These are phyloP conservation scores for Drosophila formosana DNA, from an alignment of 2,888 invertebrate species.

Conservation along the genomic window DNA sequence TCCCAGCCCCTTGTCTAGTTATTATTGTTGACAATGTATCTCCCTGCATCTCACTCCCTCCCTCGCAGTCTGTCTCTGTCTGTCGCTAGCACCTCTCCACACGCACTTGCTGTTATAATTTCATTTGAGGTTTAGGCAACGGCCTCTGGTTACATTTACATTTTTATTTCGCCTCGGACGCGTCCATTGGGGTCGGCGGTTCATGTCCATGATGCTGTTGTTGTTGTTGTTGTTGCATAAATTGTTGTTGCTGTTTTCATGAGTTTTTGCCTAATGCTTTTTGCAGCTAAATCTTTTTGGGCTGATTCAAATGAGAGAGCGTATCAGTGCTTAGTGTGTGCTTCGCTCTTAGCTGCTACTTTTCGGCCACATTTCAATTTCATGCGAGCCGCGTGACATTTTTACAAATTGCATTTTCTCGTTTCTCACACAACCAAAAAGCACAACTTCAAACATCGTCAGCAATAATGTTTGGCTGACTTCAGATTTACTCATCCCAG, in stretches of 20 bases:
- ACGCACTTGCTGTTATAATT: constrained; percentile 64
- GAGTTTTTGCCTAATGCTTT: constrained; percentile 59
- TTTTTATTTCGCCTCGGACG: constrained; percentile 74
- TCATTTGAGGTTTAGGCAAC: constrained; percentile 64
- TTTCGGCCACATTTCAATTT: constrained; percentile 48
- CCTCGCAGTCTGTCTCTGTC: not conserved
- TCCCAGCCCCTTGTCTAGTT: constrained; percentile 2
- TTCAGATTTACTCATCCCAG: constrained; percentile 18
- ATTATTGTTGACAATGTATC: constrained; percentile 45
- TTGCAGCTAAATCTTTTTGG: constrained; percentile 39
- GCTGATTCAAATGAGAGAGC: constrained; percentile 53
- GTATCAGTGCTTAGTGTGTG: constrained; percentile 32
- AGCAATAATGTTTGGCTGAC: constrained; percentile 46
- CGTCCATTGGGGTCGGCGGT: constrained; percentile 30
- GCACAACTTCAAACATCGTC: constrained; percentile 53
- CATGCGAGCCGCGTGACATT: constrained; percentile 60
- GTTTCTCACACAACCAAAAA: constrained; percentile 3
- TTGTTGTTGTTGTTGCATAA: not conserved
- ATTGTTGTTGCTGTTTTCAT: constrained; percentile 32
- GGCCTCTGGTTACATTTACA: constrained; percentile 70
- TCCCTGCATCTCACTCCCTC: not conserved
- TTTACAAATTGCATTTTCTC: constrained; percentile 67
- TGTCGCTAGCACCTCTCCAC: not conserved
- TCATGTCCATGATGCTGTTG: constrained; percentile 8
- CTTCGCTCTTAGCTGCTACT: constrained; percentile 3